Percentiles rank a stretch among this genome's conserved stretches.
phyloP scores from a whole-genome alignment of 2,113 vertebrate species.

The Serranochromis macrocephalus region DNA sequence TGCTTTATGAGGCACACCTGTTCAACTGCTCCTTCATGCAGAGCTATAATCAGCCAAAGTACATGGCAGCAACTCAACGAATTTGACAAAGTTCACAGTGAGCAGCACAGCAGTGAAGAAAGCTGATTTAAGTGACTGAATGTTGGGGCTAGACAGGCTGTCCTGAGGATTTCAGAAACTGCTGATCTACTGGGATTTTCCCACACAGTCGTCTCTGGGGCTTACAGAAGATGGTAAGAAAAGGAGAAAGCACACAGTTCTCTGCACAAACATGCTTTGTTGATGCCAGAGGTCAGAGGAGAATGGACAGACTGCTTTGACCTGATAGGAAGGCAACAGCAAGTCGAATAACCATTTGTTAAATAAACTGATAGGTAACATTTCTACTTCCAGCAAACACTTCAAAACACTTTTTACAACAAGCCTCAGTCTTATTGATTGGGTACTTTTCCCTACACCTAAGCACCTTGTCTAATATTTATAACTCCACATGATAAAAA shows the following conservation, averaged over 20 bases:
- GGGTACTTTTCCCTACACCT: rapidly evolving
- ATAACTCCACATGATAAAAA: not conserved
- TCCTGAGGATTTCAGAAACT: not conserved
- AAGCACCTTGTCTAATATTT: not conserved
- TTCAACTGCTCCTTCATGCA: not conserved
- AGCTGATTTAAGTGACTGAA: not conserved
- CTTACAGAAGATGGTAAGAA: not conserved
- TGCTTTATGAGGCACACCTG: not conserved
- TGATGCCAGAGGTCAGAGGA: not conserved
- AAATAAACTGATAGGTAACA: not conserved
- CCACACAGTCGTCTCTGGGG: not conserved
- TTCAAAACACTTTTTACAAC: not conserved
- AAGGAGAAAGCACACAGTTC: not conserved
- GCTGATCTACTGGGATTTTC: not conserved
- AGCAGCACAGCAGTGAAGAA: not conserved
- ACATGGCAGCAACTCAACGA: not conserved
- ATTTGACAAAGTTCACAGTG: not conserved
- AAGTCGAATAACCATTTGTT: not conserved
- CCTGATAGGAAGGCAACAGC: not conserved
- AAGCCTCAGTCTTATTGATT: not conserved
- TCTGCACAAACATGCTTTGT: not conserved
- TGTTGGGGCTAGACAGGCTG: not conserved
- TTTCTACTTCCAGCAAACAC: not conserved
- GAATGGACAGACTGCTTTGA: not conserved
- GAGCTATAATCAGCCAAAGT: not conserved